Evolutionary conservation across 2,888 invertebrate species (phyloP).

Genomic region (Ophion obscuratus): DNA sequence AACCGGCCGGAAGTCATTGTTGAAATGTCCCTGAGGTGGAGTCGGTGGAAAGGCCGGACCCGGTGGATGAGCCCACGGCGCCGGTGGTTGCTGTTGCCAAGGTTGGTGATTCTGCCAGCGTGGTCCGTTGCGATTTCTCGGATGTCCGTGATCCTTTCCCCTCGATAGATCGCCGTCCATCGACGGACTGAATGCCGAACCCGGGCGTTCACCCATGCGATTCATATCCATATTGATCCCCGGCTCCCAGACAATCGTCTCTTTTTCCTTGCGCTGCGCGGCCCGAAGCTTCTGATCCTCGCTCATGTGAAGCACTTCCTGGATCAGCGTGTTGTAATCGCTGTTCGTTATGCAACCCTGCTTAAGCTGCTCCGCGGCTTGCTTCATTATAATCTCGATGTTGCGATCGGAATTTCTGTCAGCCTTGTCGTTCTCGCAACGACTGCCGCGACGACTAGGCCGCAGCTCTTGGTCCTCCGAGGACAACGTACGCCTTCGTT

Average conservation of each 20-base stretch:
- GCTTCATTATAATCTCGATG: slow-evolving; percentile 91
- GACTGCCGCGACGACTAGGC: slow-evolving; percentile 71
- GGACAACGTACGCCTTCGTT: slow-evolving; percentile 85
- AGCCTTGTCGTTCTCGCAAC: slow-evolving; percentile 86
- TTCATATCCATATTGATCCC: slow-evolving; percentile 73
- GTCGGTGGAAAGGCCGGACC: slow-evolving; percentile 81
- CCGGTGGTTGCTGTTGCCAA: slow-evolving; percentile 76
- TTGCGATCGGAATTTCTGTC: slow-evolving; percentile 86
- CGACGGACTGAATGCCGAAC: slow-evolving; percentile 74
- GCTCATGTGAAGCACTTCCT: slow-evolving; percentile 91
- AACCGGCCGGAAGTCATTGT: slow-evolving; percentile 78
- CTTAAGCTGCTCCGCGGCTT: slow-evolving; percentile 92
- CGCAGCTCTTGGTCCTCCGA: slow-evolving; percentile 77
- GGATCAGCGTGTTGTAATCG: slow-evolving; percentile 91
- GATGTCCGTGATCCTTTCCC: slow-evolving; percentile 79
- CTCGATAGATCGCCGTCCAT: slow-evolving; percentile 83
- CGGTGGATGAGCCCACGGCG: slow-evolving; percentile 79
- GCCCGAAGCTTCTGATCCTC: slow-evolving; percentile 91
- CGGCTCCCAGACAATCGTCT: slow-evolving; percentile 84
- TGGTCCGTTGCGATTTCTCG: slow-evolving; percentile 79
- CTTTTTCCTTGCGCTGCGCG: slow-evolving; percentile 90
- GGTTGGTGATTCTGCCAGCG: slow-evolving; percentile 79
- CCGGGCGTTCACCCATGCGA: slow-evolving; percentile 70
- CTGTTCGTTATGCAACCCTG: slow-evolving; percentile 90
- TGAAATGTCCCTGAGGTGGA: slow-evolving; percentile 76